phyloP scores from a whole-genome alignment of 2,888 invertebrate genomes.

The Tetrapedia diversipes region DNA sequence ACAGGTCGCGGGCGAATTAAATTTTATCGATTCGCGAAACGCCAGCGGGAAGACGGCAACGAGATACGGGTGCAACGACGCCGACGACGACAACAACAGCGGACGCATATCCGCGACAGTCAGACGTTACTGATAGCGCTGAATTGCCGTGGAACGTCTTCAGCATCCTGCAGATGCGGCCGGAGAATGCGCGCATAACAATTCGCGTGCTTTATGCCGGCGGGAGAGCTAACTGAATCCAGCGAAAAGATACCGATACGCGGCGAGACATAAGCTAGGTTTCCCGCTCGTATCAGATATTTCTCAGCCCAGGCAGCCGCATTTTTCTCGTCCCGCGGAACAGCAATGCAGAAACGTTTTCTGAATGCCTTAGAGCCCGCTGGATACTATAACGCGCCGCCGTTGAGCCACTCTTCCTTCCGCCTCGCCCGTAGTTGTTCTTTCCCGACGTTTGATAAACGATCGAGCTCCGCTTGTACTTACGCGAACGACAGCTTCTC shows the following conservation, averaged over 20 bases:
- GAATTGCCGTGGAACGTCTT: conserved; percentile 61
- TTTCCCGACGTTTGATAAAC: conserved; percentile 30
- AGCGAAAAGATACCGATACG: conserved; percentile 49
- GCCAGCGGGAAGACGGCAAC: conserved; percentile 32
- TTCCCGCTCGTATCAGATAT: conserved; percentile 50
- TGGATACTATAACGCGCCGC: conserved; percentile 14
- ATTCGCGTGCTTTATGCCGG: conserved; percentile 57
- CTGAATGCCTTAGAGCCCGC: conserved; percentile 26
- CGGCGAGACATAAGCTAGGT: conserved; percentile 41
- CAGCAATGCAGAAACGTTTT: conserved; percentile 23
- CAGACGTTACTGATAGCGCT: conserved; percentile 63
- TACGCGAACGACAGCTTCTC: conserved; percentile 20
- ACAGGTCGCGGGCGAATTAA: conserved; percentile 46
- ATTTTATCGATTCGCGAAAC: conserved; percentile 61
- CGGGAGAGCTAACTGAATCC: conserved; percentile 50
- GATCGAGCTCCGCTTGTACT: not conserved
- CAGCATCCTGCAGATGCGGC: conserved; percentile 36
- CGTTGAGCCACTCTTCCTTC: not conserved
- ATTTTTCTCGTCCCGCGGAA: conserved; percentile 28
- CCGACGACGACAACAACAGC: conserved; percentile 8
- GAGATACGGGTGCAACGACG: conserved; percentile 22
- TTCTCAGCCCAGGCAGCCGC: conserved; percentile 44
- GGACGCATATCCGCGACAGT: conserved; percentile 45
- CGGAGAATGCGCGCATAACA: conserved; percentile 60
- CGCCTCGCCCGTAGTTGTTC: conserved; percentile 12